Conservation (phyloP, 2,113 vertebrate species). For the Scytalopus superciliaris region DNA sequence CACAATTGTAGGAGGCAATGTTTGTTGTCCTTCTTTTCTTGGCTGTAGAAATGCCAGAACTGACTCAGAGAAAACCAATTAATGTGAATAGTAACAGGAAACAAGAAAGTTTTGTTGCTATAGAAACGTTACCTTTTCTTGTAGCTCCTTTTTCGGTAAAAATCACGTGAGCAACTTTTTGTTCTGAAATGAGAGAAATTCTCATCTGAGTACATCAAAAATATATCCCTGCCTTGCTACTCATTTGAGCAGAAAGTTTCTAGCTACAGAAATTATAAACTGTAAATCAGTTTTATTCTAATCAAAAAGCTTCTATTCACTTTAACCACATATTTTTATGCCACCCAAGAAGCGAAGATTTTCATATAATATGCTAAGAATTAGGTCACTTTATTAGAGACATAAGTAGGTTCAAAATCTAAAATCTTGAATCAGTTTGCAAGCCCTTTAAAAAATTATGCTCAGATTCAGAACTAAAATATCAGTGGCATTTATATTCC, state of each 20-base stretch:
- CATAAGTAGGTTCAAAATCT: not conserved
- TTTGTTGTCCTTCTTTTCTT: not conserved
- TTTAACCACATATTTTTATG: not conserved
- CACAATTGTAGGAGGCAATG: not conserved
- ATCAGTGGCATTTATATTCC: not conserved
- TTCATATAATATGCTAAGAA: not conserved
- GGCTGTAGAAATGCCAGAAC: not conserved
- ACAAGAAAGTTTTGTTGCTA: not conserved
- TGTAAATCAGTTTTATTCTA: not conserved
- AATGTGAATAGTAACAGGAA: not conserved
- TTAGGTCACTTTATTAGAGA: not conserved
- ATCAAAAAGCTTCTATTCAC: not conserved
- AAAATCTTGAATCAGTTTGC: not conserved
- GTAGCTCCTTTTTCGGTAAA: not conserved
- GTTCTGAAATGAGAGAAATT: not conserved
- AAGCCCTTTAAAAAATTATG: not conserved
- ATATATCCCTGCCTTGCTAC: not conserved
- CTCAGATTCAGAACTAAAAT: not conserved
- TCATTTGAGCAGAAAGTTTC: not conserved
- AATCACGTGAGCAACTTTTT: fast-evolving
- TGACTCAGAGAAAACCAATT: not conserved
- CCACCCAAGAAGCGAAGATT: not conserved
- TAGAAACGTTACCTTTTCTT: not conserved
- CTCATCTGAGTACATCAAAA: not conserved
- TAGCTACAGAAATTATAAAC: not conserved